These are phyloP conservation scores for Diplolepis rosae DNA, from an alignment of 2,888 invertebrate species.

Conservation along the genomic window DNA sequence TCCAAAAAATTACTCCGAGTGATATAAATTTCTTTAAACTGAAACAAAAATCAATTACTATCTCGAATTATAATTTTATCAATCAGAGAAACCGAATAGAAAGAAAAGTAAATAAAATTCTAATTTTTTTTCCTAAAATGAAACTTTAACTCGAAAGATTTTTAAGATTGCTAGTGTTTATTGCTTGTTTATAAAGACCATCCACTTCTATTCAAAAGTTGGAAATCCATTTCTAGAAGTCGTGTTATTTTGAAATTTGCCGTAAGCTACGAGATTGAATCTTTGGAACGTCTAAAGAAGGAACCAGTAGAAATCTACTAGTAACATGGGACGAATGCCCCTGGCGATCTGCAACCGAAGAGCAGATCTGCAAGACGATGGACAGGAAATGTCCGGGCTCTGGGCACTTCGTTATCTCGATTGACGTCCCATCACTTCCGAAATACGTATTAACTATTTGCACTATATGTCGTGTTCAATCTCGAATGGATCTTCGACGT, in stretches of 20 bases:
- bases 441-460: neutral
- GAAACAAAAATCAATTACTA: no score
- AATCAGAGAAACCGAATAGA: no score
- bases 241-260: conserved; percentile 22
- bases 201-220: neutral
- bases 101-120: no score
- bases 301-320: conserved; percentile 43
- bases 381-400: conserved; percentile 7
- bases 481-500: neutral
- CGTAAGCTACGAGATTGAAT: conserved; percentile 20
- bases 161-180: no score
- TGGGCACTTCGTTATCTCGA: conserved; percentile 24
- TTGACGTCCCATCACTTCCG: conserved; percentile 13
- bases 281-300: conserved; percentile 19
- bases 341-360: conserved; percentile 48
- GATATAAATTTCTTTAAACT: no score
- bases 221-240: neutral
- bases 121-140: no score
- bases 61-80: no score
- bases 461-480: neutral
- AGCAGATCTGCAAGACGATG: conserved; percentile 26
- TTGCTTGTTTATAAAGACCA: conserved; percentile 12
- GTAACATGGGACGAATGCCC: conserved; percentile 43
- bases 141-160: no score
- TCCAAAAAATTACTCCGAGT: no score